Conservation (phyloP, 2,113 vertebrate genomes). For the Eulemur rufifrons region DNA sequence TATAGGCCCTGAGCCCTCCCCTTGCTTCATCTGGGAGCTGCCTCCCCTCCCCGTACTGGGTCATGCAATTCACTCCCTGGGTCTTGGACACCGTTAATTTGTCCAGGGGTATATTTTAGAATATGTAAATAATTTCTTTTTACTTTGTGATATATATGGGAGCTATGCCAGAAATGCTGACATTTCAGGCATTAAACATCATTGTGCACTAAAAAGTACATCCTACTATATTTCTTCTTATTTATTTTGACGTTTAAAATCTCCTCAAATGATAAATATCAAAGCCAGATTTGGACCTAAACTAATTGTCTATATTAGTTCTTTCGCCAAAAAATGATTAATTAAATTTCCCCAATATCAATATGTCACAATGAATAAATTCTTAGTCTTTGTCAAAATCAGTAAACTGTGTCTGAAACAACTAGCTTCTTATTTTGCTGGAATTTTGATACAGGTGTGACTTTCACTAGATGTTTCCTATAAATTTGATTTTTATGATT, state of each 20-base stretch:
- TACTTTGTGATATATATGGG: neutral
- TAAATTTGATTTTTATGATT: conserved; percentile 9
- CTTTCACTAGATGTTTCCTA: neutral
- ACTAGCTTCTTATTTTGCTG: neutral
- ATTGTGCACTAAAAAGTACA: neutral
- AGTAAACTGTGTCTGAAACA: neutral
- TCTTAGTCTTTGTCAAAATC: conserved; percentile 37
- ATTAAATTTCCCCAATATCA: neutral
- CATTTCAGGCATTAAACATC: neutral
- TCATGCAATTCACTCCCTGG: neutral
- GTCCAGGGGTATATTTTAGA: neutral
- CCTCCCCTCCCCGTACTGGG: neutral
- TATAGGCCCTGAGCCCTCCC: neutral
- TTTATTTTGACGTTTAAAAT: neutral
- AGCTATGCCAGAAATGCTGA: neutral
- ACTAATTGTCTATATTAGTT: neutral
- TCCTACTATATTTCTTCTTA: neutral
- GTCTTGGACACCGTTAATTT: neutral
- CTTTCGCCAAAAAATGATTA: neutral
- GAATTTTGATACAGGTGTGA: neutral
- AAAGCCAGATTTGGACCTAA: conserved; percentile 35
- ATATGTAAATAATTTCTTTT: neutral
- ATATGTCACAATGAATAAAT: neutral
- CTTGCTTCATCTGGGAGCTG: neutral
- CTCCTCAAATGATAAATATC: neutral